phyloP scores from a whole-genome alignment of 1,140 invertebrate species.

The Papilio machaon region DNA sequence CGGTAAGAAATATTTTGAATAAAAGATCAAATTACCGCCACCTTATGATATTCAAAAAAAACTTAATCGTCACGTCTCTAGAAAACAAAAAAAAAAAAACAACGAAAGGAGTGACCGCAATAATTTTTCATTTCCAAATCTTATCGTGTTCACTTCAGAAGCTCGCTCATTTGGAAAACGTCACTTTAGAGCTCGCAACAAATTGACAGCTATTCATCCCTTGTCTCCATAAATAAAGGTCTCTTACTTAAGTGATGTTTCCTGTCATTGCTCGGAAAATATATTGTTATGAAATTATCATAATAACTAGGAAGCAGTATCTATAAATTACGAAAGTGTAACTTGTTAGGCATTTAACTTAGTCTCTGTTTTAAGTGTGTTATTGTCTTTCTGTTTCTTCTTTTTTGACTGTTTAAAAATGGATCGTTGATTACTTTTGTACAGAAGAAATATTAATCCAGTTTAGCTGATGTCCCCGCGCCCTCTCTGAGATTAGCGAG shows the following conservation, averaged over 20 bases:
- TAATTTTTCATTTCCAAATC: slow-evolving; percentile 1
- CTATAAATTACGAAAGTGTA: neutral
- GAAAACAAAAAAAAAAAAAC: neutral
- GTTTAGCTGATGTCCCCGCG: neutral
- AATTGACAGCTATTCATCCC: slow-evolving; percentile 22
- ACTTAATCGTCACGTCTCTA: neutral
- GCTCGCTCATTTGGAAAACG: slow-evolving; percentile 19
- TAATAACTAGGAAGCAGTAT: neutral
- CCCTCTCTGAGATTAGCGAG: slow-evolving; percentile 2
- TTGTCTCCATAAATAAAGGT: slow-evolving; percentile 1
- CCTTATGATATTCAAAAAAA: no score
- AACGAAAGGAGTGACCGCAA: neutral
- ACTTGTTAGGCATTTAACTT: neutral
- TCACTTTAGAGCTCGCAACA: slow-evolving; percentile 2
- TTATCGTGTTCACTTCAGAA: neutral
- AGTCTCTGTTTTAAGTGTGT: neutral
- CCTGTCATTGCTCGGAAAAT: neutral
- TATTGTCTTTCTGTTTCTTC: no score
- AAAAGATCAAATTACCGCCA: no score
- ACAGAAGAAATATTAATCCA: neutral
- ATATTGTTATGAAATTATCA: neutral
- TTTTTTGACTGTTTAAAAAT: no score
- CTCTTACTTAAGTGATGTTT: neutral
- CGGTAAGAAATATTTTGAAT: no score
- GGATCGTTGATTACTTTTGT: neutral